These are phyloP conservation scores for Stegodyphus dumicola DNA, from an alignment of 1,140 invertebrate species.

Conservation along the genomic window DNA sequence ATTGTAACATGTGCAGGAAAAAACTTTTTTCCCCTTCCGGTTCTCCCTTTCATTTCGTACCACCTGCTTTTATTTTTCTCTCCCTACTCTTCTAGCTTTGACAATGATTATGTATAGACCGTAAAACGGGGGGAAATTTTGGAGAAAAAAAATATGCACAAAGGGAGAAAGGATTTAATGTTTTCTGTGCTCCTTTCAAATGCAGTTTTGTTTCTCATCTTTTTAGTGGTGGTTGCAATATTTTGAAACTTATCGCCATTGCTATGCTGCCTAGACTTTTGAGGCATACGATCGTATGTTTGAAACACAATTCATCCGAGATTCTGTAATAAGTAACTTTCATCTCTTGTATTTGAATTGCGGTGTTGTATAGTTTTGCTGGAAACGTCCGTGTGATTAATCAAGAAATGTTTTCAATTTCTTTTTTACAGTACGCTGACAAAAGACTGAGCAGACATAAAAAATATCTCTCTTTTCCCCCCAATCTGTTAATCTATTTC, in stretches of 20 bases:
- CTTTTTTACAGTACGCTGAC: too few relatives aligned
- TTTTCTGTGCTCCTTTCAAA: not conserved
- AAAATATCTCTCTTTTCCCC: too few relatives aligned
- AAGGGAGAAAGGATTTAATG: constrained; percentile 8
- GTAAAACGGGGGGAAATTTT: constrained; percentile 30
- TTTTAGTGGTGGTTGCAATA: constrained; percentile 17
- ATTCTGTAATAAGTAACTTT: too few relatives aligned
- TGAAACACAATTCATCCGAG: too few relatives aligned
- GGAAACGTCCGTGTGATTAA: too few relatives aligned
- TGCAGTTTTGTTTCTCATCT: not conserved
- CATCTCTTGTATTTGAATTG: too few relatives aligned
- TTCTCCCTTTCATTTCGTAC: not conserved
- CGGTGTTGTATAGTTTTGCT: too few relatives aligned
- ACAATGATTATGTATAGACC: constrained; percentile 33
- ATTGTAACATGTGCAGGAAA: constrained; percentile 18
- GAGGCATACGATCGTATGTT: too few relatives aligned
- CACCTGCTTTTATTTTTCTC: constrained; percentile 4
- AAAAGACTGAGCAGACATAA: too few relatives aligned
- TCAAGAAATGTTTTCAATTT: too few relatives aligned
- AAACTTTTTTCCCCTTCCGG: not conserved
- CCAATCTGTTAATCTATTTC: too few relatives aligned
- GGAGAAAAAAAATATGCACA: not conserved
- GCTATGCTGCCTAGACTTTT: not conserved
- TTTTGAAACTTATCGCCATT: not conserved
- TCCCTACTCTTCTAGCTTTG: not conserved